Conservation (phyloP, 2,888 invertebrate genomes). For the Nemotelus nigrinus region DNA sequence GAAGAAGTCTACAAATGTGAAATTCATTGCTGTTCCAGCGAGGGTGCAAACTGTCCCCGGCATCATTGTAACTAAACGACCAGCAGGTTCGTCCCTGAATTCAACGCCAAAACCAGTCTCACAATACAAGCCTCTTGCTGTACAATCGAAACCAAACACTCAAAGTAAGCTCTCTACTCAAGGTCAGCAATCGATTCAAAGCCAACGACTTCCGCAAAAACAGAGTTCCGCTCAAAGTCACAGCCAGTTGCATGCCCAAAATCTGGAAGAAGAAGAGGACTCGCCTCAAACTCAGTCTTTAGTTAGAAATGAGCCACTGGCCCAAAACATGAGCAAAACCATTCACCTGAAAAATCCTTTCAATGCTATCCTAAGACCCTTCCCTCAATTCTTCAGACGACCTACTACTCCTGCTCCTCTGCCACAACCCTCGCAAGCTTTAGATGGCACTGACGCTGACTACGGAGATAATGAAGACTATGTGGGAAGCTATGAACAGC, state of each 20-base stretch:
- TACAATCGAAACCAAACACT: neutral
- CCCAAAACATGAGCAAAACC: conserved; percentile 1
- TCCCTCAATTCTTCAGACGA: conserved; percentile 5
- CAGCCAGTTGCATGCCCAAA: conserved; percentile 1
- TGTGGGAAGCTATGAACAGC: neutral
- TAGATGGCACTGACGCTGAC: conserved; percentile 10
- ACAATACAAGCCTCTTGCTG: neutral
- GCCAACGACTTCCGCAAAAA: conserved; percentile 2
- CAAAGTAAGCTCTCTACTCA: neutral
- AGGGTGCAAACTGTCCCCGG: conserved; percentile 7
- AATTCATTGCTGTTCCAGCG: conserved; percentile 23
- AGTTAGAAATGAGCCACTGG: neutral
- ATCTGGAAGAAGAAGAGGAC: neutral
- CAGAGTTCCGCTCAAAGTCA: conserved; percentile 9
- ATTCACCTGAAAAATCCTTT: conserved; percentile 27
- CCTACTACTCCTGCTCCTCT: conserved; percentile 43
- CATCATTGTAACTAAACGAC: conserved; percentile 30
- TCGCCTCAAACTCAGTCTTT: neutral
- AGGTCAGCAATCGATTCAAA: neutral
- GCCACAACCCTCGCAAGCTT: neutral
- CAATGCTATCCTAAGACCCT: conserved; percentile 32
- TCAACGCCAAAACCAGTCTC: neutral
- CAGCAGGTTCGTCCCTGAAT: neutral
- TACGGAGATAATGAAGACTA: conserved; percentile 21
- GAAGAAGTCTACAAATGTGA: neutral